These are phyloP conservation scores for Dusona sp. DNA, from an alignment of 2,888 invertebrate species.

Conservation along the genomic window DNA sequence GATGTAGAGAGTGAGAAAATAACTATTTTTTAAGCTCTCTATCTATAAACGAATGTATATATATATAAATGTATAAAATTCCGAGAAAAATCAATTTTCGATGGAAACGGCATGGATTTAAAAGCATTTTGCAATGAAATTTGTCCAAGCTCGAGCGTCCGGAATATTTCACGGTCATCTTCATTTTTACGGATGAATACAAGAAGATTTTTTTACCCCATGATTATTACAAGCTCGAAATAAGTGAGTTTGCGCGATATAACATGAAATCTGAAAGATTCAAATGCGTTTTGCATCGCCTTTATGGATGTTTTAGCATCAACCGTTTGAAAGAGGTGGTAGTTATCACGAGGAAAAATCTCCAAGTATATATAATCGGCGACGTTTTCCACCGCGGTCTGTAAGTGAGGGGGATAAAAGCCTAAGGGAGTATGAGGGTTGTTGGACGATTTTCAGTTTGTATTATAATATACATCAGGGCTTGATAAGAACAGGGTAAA, in stretches of 20 bases:
- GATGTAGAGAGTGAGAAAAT: background rate
- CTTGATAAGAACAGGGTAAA: constrained; percentile 50
- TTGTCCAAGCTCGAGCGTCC: background rate
- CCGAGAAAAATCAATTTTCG: background rate
- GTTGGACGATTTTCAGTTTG: constrained; percentile 48
- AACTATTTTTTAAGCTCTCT: background rate
- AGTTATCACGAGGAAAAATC: constrained; percentile 27
- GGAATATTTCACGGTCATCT: background rate
- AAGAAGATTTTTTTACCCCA: background rate
- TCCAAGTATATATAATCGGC: constrained; percentile 20
- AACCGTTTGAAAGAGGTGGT: background rate
- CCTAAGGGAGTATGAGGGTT: constrained; percentile 16
- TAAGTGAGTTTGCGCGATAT: background rate
- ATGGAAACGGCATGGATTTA: background rate
- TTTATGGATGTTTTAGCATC: background rate
- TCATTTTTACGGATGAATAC: background rate
- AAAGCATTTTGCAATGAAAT: too few species aligned
- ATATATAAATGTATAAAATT: background rate
- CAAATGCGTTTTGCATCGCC: background rate
- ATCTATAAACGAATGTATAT: background rate
- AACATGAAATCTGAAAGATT: background rate
- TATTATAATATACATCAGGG: constrained; percentile 39
- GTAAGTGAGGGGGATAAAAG: constrained; percentile 9
- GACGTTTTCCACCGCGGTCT: background rate
- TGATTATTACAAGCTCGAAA: background rate